These are phyloP conservation scores for Rhabditoides inermis DNA, from an alignment of 2,888 invertebrate genomes.

Conservation along the genomic window DNA sequence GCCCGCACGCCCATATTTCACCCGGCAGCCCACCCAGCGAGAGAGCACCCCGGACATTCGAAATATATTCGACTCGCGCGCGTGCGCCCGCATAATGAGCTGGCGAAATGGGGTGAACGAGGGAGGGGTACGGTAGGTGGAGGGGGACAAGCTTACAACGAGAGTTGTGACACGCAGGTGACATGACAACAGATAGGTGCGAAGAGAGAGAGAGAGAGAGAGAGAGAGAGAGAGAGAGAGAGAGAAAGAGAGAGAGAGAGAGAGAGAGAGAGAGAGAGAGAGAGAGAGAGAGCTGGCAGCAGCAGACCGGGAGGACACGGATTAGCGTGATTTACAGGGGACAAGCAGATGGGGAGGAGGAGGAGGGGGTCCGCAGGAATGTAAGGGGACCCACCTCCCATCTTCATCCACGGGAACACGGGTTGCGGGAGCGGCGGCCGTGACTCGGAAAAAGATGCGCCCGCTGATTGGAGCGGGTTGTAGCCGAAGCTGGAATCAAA, in stretches of 20 bases:
- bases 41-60: no score
- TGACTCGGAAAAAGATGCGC: constrained; percentile 24
- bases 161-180: no score
- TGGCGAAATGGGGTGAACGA: no score
- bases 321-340: no score
- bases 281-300: background rate
- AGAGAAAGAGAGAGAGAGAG: background rate
- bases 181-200: no score
- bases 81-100: no score
- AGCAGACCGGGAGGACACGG: no score
- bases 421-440: constrained; percentile 31
- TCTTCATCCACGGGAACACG: constrained; percentile 52
- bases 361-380: background rate
- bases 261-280: background rate
- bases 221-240: constrained; percentile 3
- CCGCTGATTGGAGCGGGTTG: constrained; percentile 24
- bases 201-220: background rate
- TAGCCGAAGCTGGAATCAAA: constrained; percentile 21
- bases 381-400: constrained; percentile 37
- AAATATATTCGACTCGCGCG: no score
- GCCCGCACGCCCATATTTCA: no score
- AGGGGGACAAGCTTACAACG: no score
- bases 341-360: background rate
- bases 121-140: no score
- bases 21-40: no score